A percentile compares a stretch with the other conserved stretches of the same genome.
phyloP scores from a whole-genome alignment of 23 tunicate species.

The Corella eumyota region DNA sequence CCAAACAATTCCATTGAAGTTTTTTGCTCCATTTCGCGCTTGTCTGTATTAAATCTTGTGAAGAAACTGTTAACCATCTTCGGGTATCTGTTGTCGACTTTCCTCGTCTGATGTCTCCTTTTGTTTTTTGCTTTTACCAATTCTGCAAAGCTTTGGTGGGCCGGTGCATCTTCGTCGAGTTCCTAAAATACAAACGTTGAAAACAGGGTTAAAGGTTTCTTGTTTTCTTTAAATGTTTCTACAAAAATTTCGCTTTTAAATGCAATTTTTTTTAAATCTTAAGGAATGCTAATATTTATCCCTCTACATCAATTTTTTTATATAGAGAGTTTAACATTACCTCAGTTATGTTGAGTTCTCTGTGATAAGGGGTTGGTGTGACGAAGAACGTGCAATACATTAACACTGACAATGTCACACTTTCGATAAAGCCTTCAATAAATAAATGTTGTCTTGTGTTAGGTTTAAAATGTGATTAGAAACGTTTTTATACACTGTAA shows the following conservation, averaged over 20 bases:
- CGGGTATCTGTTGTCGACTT: constrained; percentile 6
- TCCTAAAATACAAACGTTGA: neutral
- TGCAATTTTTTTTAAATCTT: too few species aligned
- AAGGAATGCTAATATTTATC: too few species aligned
- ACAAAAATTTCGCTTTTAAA: neutral
- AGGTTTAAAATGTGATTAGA: neutral
- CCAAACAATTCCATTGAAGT: too few species aligned
- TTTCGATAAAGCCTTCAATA: constrained; percentile 7
- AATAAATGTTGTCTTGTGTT: neutral
- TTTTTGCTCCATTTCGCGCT: neutral
- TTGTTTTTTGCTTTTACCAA: neutral
- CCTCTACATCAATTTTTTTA: too few species aligned
- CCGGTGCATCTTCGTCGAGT: neutral
- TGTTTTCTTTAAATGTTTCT: neutral
- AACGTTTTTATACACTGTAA: neutral
- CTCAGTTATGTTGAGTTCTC: too few species aligned
- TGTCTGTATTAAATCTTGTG: constrained; percentile 18
- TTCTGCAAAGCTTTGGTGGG: neutral
- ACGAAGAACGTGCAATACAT: too few species aligned
- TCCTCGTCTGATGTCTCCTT: too few species aligned
- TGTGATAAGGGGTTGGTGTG: too few species aligned
- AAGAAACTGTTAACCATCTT: constrained; percentile 43
- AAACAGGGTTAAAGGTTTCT: neutral
- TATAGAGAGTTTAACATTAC: too few species aligned
- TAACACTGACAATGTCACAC: neutral